Conservation (phyloP, 2,888 invertebrate genomes). For the Pristionchus fissidentatus region DNA sequence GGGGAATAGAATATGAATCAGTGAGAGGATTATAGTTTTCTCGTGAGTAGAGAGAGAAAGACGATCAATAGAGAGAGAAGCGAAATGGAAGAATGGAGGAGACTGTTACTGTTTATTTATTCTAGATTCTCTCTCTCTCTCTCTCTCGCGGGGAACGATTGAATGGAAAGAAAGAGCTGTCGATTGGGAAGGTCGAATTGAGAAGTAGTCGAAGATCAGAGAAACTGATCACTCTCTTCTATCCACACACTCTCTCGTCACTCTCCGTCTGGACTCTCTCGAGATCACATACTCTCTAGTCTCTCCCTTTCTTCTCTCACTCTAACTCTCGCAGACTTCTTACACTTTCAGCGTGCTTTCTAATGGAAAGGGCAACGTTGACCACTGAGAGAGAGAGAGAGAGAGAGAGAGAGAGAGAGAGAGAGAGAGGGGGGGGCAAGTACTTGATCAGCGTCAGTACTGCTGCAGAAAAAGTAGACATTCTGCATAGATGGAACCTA, state of each 20-base stretch:
- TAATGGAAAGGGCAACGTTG: slow-evolving; percentile 17
- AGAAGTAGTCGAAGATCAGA: neutral
- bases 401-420: neutral
- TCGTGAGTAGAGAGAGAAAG: neutral
- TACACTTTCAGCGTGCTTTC: slow-evolving; percentile 40
- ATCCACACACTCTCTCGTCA: neutral
- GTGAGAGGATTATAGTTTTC: too few species aligned
- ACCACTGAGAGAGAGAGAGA: slow-evolving; percentile 7
- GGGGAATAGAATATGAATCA: too few species aligned
- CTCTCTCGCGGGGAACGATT: slow-evolving; percentile 1
- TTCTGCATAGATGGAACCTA: too few species aligned
- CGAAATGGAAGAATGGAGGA: neutral
- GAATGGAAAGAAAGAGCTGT: slow-evolving; percentile 14
- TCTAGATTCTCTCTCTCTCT: neutral
- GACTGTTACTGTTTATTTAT: slow-evolving; percentile 10
- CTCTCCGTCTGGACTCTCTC: slow-evolving; percentile 13
- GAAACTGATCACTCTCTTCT: slow-evolving; percentile 42
- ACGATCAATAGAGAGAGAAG: slow-evolving; percentile 34
- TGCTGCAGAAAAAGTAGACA: too few species aligned
- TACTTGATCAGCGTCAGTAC: neutral
- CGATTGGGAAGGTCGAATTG: slow-evolving; percentile 24
- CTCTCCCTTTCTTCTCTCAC: neutral
- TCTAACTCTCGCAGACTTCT: neutral
- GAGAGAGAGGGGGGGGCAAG: neutral
- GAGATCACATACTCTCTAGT: neutral